These are phyloP conservation scores for Platysternon megacephalum DNA, from an alignment of 2,113 vertebrate genomes.

Conservation along the genomic window DNA sequence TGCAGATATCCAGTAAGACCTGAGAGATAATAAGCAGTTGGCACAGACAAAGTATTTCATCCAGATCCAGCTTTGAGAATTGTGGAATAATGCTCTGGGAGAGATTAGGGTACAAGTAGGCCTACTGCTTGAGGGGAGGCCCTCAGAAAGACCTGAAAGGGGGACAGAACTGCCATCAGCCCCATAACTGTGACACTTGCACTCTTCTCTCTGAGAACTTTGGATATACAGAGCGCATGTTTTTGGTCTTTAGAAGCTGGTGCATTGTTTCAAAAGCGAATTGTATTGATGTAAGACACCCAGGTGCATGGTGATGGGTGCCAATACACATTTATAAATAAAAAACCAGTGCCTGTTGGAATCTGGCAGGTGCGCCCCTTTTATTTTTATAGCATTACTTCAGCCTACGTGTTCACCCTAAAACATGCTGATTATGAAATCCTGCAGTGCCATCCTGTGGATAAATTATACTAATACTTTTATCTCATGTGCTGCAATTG, in stretches of 20 bases:
- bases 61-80: neutral
- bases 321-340: neutral
- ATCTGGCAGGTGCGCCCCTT: neutral
- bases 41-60: neutral
- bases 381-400: neutral
- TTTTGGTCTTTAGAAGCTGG: neutral
- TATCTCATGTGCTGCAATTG: neutral
- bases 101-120: neutral
- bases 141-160: neutral
- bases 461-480: neutral
- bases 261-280: neutral
- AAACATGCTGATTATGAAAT: conserved; percentile 3
- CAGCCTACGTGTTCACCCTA: rapidly evolving
- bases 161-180: neutral
- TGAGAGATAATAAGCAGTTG: neutral
- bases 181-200: neutral
- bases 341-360: neutral
- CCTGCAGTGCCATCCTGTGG: conserved; percentile 67
- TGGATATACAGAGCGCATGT: neutral
- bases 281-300: neutral
- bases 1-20: neutral
- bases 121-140: neutral
- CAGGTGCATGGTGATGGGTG: neutral
- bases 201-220: neutral
- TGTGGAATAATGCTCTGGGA: neutral